phyloP scores from a whole-genome alignment of 2,888 invertebrate species.

The Pheosia tremula region DNA sequence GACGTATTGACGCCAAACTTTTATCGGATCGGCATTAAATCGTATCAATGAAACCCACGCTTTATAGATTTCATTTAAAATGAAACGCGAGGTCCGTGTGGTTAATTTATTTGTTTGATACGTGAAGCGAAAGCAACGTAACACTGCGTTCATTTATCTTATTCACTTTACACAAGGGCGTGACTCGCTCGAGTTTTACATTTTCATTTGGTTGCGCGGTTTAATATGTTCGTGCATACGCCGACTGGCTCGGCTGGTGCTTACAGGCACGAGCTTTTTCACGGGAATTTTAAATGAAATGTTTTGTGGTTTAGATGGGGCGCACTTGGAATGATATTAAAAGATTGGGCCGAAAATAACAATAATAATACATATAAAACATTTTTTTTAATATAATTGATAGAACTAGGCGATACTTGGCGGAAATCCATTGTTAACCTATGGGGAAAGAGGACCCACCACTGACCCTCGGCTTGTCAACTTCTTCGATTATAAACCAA shows the following conservation, averaged over 20 bases:
- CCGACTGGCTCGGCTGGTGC: slow-evolving; percentile 16
- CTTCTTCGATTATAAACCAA: too few relatives aligned
- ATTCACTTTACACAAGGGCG: slow-evolving; percentile 69
- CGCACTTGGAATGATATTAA: background rate
- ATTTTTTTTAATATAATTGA: too few relatives aligned
- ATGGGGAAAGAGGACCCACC: too few relatives aligned
- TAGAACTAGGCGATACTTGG: too few relatives aligned
- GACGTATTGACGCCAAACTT: too few relatives aligned
- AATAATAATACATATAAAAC: too few relatives aligned
- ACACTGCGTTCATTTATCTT: slow-evolving; percentile 66
- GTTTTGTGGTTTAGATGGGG: background rate
- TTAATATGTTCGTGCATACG: slow-evolving; percentile 50
- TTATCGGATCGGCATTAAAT: background rate
- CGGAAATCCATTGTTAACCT: too few relatives aligned
- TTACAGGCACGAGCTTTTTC: slow-evolving; percentile 29
- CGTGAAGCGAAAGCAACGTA: slow-evolving; percentile 52
- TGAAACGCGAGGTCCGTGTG: slow-evolving; percentile 37
- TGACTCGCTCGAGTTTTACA: slow-evolving; percentile 64
- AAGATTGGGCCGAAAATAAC: too few relatives aligned
- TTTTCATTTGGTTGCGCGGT: slow-evolving; percentile 65
- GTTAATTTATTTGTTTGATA: slow-evolving; percentile 67
- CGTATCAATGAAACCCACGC: slow-evolving; percentile 15
- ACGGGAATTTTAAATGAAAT: slow-evolving; percentile 21
- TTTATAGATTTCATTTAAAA: slow-evolving; percentile 44
- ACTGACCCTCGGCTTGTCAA: too few relatives aligned